Conservation (phyloP, 2,113 vertebrate species). For the Malurus melanocephalus region DNA sequence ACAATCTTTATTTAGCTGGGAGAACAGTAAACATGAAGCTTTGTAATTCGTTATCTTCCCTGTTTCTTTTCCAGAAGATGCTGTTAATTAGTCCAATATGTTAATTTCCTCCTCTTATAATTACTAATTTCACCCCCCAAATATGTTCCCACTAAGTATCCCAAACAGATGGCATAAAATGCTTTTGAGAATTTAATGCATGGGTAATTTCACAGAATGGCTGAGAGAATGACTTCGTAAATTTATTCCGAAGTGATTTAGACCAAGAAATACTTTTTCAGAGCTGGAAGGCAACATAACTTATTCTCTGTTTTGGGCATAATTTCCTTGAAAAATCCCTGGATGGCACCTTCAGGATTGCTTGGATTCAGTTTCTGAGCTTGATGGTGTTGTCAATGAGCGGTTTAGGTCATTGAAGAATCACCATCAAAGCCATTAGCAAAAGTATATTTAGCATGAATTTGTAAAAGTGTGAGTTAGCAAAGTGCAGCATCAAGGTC, state of each 20-base stretch:
- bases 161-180: slow-evolving; percentile 45
- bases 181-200: slow-evolving; percentile 14
- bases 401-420: neutral
- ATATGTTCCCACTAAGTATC: slow-evolving; percentile 27
- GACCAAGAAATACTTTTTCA: neutral
- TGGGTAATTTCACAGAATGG: slow-evolving; percentile 24
- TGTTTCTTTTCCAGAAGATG: slow-evolving; percentile 37
- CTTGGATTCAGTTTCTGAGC: neutral
- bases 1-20: slow-evolving; percentile 36
- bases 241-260: neutral
- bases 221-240: slow-evolving; percentile 14
- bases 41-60: slow-evolving; percentile 26
- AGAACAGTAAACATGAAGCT: slow-evolving; percentile 24
- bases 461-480: neutral
- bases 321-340: neutral
- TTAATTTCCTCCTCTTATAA: slow-evolving; percentile 36
- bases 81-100: slow-evolving; percentile 58
- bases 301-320: neutral
- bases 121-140: slow-evolving; percentile 19
- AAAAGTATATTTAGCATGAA: neutral
- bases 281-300: neutral
- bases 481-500: neutral
- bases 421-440: neutral
- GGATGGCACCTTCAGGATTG: neutral
- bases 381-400: neutral